phyloP scores from a whole-genome alignment of 2,113 vertebrate species.

The Neodon shergylaensis region DNA sequence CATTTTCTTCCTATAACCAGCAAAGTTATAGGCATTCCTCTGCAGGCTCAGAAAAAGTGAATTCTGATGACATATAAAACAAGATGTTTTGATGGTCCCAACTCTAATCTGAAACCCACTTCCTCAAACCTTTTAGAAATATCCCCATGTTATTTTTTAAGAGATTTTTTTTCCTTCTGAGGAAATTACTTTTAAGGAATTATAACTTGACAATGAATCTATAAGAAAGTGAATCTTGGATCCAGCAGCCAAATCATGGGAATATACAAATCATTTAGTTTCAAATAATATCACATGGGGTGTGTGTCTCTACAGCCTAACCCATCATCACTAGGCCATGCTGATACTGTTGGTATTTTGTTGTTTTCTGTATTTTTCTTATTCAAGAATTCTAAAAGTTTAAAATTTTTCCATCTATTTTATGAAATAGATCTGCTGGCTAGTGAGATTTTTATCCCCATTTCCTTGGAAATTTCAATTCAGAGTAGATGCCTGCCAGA shows the following conservation, averaged over 20 bases:
- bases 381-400: background rate
- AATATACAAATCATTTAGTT: background rate
- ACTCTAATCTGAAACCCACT: background rate
- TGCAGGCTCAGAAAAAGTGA: background rate
- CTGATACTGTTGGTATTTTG: background rate
- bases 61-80: background rate
- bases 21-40: background rate
- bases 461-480: background rate
- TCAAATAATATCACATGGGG: background rate
- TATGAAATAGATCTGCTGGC: background rate
- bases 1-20: background rate
- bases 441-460: background rate
- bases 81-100: background rate
- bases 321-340: no score
- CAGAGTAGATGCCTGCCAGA: background rate
- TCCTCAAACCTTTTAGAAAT: background rate
- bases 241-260: background rate
- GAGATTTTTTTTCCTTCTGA: background rate
- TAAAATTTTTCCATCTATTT: background rate
- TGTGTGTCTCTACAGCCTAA: background rate
- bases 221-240: background rate
- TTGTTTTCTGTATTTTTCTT: background rate
- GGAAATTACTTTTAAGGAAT: background rate
- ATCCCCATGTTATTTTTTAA: background rate
- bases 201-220: background rate